These are phyloP conservation scores for Zaprionus vittiger DNA, from an alignment of 1,140 invertebrate species.

Conservation along the genomic window DNA sequence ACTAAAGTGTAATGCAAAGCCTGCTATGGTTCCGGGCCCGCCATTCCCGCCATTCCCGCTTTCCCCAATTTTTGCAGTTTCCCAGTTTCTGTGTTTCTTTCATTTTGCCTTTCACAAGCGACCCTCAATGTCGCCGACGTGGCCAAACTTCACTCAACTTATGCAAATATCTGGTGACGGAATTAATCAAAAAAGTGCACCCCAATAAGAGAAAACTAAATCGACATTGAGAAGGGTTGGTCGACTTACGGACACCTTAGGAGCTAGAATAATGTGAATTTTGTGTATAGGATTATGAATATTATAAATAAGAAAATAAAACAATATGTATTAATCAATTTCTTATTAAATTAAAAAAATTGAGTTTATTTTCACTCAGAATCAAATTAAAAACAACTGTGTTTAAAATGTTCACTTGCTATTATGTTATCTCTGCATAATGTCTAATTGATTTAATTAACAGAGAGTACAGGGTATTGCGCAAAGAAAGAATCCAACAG, in stretches of 20 bases:
- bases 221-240: not conserved
- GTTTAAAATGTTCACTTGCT: no score
- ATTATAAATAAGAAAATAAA: not conserved
- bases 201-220: conserved; percentile 29
- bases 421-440: no score
- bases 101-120: conserved; percentile 33
- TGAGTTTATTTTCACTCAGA: no score
- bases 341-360: not conserved
- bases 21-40: conserved; percentile 12
- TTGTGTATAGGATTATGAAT: no score
- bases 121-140: conserved; percentile 37
- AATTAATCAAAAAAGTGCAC: conserved; percentile 78
- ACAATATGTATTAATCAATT: not conserved
- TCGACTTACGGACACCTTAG: not conserved
- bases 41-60: not conserved
- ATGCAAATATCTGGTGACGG: conserved; percentile 75
- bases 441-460: not conserved
- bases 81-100: conserved; percentile 1
- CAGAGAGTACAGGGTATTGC: conserved; percentile 10
- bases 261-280: not conserved
- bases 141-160: conserved; percentile 63
- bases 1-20: conserved; percentile 66
- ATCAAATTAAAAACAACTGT: no score
- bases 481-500: not conserved
- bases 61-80: conserved; percentile 4